Conservation (phyloP, 2,113 vertebrate genomes). For the rat (Rattus norvegicus) region DNA sequence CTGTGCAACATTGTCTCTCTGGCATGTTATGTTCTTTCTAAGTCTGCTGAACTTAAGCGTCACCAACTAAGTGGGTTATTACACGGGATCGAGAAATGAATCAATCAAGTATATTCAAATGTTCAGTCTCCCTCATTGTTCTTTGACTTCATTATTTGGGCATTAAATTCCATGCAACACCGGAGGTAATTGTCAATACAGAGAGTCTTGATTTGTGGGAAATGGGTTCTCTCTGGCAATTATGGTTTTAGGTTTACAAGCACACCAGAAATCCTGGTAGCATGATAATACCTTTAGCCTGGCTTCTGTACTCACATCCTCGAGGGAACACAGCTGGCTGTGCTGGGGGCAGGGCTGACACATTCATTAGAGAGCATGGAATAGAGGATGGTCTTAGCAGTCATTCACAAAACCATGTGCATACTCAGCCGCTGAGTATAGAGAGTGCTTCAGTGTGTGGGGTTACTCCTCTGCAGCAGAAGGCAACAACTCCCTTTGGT, state of each 20-base stretch:
- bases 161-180: conserved; percentile 70
- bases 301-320: conserved; percentile 40
- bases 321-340: not conserved
- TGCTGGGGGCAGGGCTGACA: conserved; percentile 32
- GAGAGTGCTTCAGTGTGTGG: not conserved
- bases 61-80: conserved; percentile 78
- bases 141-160: conserved; percentile 79
- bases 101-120: conserved; percentile 77
- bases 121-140: conserved; percentile 61
- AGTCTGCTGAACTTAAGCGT: conserved; percentile 73
- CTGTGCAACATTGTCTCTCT: conserved; percentile 80
- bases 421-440: conserved; percentile 31
- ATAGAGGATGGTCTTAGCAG: not conserved
- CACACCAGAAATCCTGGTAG: conserved; percentile 57
- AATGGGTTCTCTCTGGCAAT: conserved; percentile 33
- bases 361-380: conserved; percentile 72
- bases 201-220: conserved; percentile 61
- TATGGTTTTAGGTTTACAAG: conserved; percentile 46
- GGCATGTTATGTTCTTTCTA: conserved; percentile 76
- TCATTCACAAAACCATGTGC: conserved; percentile 1
- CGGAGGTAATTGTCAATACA: conserved; percentile 57
- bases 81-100: conserved; percentile 76
- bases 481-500: not conserved
- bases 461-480: not conserved
- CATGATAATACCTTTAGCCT: not conserved